Evolutionary conservation across 1,140 invertebrate genomes (phyloP), one percentile per base, ranked within the genome.

Genomic region (Drosophila azteca): DNA sequence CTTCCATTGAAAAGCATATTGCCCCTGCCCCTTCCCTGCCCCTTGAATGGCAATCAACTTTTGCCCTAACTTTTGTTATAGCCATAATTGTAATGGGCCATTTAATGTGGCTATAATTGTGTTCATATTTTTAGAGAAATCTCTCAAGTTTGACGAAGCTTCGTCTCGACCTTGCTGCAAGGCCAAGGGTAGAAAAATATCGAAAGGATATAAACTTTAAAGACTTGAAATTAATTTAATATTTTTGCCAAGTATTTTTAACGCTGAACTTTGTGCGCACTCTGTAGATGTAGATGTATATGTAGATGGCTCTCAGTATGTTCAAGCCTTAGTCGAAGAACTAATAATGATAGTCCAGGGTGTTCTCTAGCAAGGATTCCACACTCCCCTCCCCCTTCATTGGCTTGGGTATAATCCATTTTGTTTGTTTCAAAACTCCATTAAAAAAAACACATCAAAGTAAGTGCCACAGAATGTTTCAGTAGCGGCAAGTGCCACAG

Each of bases 11-110:
- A 58, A 29, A 52, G 45, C 57, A 80, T 80, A 61, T 39, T 45
- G 39, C 49, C 46, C 61, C 57, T 51, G 43, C 31, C 9, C 52
- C 60, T 51, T 29, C 46, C 58, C 57, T 52, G 43, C 31, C 9
- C 50, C 60, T 51, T 63, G 58, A 76, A 83, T 83, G 66, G 49
- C 41, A 65, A 65, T 83, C 67, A 79, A 59, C 59, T 55, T 75
- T 61, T 55, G 62, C 65, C 49, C 64, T 64, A 60, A 43, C 44
- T 48, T 60, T 31, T 45, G n/a, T 54, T 54, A 43, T 49, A 57
- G 52, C 59, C 39, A 41, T 49, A 26, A n/a, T 78, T 70, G 64
- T 65, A 81, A 78, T 74, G 31, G 31, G 24, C 77, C 59, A 50
- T 75, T 87, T 64, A 41, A 49, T 63, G 63, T 55, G 52, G 43